Evolutionary conservation across 2,797 vertebrate genomes (phyloP), one percentile per base, ranked within the genome.

Genomic region (Paedocypris micromegethes): DNA sequence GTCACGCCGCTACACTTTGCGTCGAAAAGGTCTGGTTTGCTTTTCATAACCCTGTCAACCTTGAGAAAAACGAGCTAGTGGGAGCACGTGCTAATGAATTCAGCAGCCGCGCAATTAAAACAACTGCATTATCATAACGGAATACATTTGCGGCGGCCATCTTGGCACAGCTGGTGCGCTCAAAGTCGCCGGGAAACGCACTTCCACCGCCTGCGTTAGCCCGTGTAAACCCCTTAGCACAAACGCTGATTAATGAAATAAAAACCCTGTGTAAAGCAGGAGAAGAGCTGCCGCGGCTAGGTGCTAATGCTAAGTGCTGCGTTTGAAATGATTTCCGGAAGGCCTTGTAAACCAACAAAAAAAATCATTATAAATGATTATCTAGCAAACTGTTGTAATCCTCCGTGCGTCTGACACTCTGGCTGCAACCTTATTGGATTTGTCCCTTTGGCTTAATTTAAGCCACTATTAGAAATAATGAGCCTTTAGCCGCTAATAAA

Each of bases 381-480:
- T 70, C 62, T 46, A 57, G 67, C 9, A 39, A 23, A 66, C 58
- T 9, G n/a, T 57, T 50, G 64, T 75, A 73, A 75, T 78, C 67
- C 52, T 73, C 54, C 71, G 47, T 37, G 73, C 71, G 66, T 53
- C 42, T 54, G 61, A 71, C 58, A 9, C 64, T 51, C 61, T 61
- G 64, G 45, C 60, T 66, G 66, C 49, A 63, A 60, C 60, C 61
- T 73, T 75, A 75, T 72, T 73, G 65, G 57, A 74, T 74, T 66
- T 78, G 74, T 78, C 61, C 70, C 74, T 72, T 54, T 66, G 53
- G 61, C 58, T 75, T 65, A 76, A 63, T 78, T 73, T 72, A 69
- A 71, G 57, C 68, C 49, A 61, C 77, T 62, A 78, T 75, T 76
- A 78, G 68, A 72, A 78, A 73, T 75, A 78, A 78, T 75, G 68